Evolutionary conservation across 2,888 invertebrate species (phyloP).

Genomic region (Coremacera marginata): DNA sequence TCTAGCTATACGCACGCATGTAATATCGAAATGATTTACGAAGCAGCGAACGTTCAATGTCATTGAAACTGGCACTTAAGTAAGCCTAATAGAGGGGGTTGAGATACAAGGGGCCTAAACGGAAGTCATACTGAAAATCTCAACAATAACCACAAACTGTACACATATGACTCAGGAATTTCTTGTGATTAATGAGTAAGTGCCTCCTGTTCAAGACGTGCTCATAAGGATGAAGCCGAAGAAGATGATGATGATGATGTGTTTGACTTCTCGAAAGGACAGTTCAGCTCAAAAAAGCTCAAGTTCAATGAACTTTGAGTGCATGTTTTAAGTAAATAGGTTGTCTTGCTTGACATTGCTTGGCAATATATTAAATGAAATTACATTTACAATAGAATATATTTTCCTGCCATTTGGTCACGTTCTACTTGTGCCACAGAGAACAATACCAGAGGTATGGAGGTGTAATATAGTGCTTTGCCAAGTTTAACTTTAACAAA

Average conservation of each 20-base stretch:
- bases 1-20: too few relatives aligned
- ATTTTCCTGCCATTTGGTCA: not conserved
- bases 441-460: not conserved
- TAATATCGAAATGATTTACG: too few relatives aligned
- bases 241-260: not conserved
- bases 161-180: constrained; percentile 11
- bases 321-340: not conserved
- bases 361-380: not conserved
- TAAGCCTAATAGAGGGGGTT: not conserved
- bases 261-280: not conserved
- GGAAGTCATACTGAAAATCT: constrained; percentile 11
- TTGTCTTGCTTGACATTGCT: not conserved
- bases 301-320: constrained; percentile 21
- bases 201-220: constrained; percentile 11
- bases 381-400: not conserved
- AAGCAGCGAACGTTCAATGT: not conserved
- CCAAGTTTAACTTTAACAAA: not conserved
- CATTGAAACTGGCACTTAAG: not conserved
- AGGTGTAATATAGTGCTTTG: not conserved
- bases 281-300: not conserved
- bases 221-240: not conserved
- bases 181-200: constrained; percentile 24
- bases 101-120: not conserved
- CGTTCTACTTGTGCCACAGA: constrained; percentile 4
- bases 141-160: constrained; percentile 22